phyloP scores from a whole-genome alignment of 2,797 vertebrate species.

The Crenichthys baileyi region DNA sequence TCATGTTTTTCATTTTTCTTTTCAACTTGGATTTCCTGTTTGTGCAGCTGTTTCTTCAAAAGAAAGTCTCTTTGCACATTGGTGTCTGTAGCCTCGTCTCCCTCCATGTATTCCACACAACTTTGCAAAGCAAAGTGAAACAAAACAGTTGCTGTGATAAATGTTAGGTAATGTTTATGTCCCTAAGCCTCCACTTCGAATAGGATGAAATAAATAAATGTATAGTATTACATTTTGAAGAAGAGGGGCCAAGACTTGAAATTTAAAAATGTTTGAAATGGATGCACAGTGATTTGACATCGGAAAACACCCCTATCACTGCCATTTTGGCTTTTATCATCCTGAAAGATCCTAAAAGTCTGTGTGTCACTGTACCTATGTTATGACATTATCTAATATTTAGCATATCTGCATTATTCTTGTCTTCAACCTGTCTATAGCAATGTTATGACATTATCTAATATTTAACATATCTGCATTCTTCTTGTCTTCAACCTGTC shows the following conservation, averaged over 20 bases:
- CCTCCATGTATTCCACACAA: not conserved
- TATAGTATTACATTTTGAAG: not conserved
- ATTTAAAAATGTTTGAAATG: not conserved
- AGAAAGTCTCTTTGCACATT: not conserved
- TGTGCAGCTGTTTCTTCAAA: not conserved
- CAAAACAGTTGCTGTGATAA: not conserved
- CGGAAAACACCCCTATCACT: not conserved
- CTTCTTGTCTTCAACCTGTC: slow-evolving; percentile 26
- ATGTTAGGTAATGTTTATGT: not conserved
- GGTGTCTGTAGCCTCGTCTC: not conserved
- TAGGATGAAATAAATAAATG: not conserved
- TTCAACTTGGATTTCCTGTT: not conserved
- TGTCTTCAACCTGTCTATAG: too few relatives aligned
- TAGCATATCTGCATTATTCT: too few relatives aligned
- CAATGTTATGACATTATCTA: not conserved
- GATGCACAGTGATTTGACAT: not conserved
- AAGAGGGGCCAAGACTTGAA: not conserved
- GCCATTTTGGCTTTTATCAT: not conserved
- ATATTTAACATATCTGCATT: slow-evolving; percentile 10
- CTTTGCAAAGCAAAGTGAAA: not conserved
- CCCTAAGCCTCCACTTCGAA: not conserved
- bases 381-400: too few relatives aligned
- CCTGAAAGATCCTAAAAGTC: too few relatives aligned
- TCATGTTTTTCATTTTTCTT: not conserved
- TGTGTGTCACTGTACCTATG: not conserved